phyloP scores from a whole-genome alignment of 2,888 invertebrate species.

The Eulithis testata region DNA sequence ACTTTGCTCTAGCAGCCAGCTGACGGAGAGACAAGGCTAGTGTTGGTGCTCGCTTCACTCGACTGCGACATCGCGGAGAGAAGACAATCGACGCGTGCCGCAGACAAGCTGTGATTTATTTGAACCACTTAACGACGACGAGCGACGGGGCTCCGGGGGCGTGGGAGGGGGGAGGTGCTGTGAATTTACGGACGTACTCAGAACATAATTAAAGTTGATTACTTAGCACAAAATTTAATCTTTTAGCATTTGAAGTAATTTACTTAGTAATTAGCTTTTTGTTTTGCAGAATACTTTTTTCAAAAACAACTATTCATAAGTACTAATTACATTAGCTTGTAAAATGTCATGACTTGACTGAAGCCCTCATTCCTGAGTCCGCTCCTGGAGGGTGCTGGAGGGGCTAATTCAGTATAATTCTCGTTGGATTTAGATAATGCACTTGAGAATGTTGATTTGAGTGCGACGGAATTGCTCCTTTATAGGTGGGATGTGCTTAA shows the following conservation, averaged over 20 bases:
- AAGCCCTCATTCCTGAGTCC: background rate
- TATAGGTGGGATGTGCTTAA: background rate
- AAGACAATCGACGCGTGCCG: constrained; percentile 41
- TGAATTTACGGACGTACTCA: constrained; percentile 8
- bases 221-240: background rate
- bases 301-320: too few relatives aligned
- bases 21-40: background rate
- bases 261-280: too few relatives aligned
- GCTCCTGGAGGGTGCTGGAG: constrained; percentile 7
- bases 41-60: background rate
- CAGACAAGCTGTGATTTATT: constrained; percentile 40
- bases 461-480: constrained; percentile 21
- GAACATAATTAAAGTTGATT: background rate
- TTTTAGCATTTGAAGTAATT: too few relatives aligned
- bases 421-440: constrained; percentile 40
- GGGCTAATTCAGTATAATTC: constrained; percentile 41
- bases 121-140: constrained; percentile 39
- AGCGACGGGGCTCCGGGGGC: constrained; percentile 5
- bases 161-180: background rate
- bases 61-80: background rate
- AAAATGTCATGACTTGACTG: too few relatives aligned
- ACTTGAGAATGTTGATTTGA: constrained; percentile 38
- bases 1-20: background rate
- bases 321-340: too few relatives aligned
- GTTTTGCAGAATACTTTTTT: too few relatives aligned